phyloP scores from a whole-genome alignment of 2,113 vertebrate species.

The Gymnorhina tibicen region DNA sequence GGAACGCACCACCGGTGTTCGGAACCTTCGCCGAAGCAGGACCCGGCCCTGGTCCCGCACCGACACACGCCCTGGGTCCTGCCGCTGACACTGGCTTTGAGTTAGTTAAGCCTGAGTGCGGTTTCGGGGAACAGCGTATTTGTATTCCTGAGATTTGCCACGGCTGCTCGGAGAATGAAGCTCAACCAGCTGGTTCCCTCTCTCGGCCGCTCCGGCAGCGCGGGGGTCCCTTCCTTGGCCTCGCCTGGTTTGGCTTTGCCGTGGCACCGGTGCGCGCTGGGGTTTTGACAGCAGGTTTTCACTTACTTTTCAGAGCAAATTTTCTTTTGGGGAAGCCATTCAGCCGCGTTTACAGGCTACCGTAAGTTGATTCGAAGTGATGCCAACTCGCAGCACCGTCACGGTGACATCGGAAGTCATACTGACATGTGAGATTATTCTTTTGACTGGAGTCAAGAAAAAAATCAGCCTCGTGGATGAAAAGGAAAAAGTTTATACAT shows the following conservation, averaged over 20 bases:
- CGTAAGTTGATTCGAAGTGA: neutral
- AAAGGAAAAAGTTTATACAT: accelerated
- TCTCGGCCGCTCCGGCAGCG: neutral
- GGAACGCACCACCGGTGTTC: neutral
- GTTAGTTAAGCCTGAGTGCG: too few relatives aligned
- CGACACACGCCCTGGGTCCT: neutral
- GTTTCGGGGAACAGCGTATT: neutral
- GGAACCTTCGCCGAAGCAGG: neutral
- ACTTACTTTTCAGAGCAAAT: neutral
- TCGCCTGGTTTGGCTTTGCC: neutral
- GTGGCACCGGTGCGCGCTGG: neutral
- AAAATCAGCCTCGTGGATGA: neutral
- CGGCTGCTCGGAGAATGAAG: neutral
- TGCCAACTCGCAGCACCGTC: neutral
- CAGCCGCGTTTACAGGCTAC: neutral
- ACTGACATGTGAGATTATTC: neutral
- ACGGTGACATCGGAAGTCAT: neutral
- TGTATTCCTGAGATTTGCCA: neutral
- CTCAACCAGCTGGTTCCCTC: neutral
- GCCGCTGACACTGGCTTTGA: neutral
- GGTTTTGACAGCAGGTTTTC: neutral
- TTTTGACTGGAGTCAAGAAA: neutral
- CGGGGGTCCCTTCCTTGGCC: neutral
- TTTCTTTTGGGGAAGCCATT: neutral
- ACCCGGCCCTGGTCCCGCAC: neutral